Percentiles rank a stretch among this genome's conserved stretches.
phyloP scores from a whole-genome alignment of 2,888 invertebrate species.

The Rapana venosa region DNA sequence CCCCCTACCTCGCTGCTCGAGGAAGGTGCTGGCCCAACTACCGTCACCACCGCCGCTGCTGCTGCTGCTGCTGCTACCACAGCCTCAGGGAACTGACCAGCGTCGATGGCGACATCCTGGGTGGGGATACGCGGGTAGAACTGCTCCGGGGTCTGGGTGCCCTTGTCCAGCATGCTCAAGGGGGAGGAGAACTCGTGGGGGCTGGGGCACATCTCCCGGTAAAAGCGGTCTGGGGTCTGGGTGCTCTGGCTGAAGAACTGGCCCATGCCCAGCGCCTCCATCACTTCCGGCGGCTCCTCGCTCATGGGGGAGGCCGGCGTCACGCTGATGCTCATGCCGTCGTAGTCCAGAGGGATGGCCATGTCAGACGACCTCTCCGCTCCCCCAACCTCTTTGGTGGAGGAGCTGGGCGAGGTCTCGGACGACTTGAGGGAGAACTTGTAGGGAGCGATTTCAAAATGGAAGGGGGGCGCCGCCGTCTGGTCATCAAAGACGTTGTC shows the following conservation, averaged over 20 bases:
- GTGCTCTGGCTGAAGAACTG: slow-evolving; percentile 45
- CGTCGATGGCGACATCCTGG: slow-evolving; percentile 52
- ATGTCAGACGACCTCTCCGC: not conserved
- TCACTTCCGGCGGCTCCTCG: slow-evolving; percentile 34
- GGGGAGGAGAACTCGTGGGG: slow-evolving; percentile 44
- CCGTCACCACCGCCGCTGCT: slow-evolving; percentile 44
- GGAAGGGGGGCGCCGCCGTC: not conserved
- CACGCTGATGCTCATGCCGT: slow-evolving; percentile 4
- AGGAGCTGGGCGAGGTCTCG: not conserved
- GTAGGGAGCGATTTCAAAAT: not conserved
- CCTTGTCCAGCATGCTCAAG: slow-evolving; percentile 45
- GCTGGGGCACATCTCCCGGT: slow-evolving; percentile 42
- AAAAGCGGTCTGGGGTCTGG: slow-evolving; percentile 40
- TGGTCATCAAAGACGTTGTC: not conserved
- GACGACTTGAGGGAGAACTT: not conserved
- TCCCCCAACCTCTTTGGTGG: not conserved
- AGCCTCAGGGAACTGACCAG: slow-evolving; percentile 50
- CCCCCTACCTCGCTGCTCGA: not conserved
- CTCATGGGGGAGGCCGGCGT: slow-evolving; percentile 31
- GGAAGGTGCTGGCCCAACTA: not conserved
- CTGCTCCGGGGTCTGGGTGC: slow-evolving; percentile 51
- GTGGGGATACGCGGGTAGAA: slow-evolving; percentile 54
- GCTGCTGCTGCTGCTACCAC: slow-evolving; percentile 35
- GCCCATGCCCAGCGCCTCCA: slow-evolving; percentile 41
- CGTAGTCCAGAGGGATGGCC: not conserved